Evolutionary conservation across 2,113 vertebrate species (phyloP).

Genomic region (Ageneiosus marmoratus): DNA sequence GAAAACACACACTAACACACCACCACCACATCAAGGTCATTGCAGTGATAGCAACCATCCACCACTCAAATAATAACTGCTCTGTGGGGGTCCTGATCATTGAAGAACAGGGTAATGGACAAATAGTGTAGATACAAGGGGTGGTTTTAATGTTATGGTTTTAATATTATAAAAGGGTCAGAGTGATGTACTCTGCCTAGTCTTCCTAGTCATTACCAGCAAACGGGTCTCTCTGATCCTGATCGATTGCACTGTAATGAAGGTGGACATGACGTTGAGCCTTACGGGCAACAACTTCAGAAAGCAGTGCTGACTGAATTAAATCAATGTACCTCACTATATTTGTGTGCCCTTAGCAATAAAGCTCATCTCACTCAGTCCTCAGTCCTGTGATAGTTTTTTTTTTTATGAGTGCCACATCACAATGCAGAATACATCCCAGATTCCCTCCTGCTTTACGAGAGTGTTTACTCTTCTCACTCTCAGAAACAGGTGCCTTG

Average conservation of each 20-base stretch:
- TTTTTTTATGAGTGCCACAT: slow-evolving; percentile 53
- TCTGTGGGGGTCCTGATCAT: too few species aligned
- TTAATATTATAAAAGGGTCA: too few species aligned
- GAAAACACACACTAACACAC: too few species aligned
- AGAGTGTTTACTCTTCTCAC: slow-evolving; percentile 50
- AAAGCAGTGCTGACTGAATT: slow-evolving; percentile 55
- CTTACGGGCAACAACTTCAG: slow-evolving; percentile 60
- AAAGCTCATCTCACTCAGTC: slow-evolving; percentile 53
- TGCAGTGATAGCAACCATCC: too few species aligned
- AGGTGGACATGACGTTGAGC: slow-evolving; percentile 48
- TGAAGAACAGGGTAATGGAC: too few species aligned
- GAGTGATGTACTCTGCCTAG: slow-evolving; percentile 42
- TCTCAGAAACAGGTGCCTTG: slow-evolving; percentile 57
- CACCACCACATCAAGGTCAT: too few species aligned
- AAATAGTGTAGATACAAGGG: too few species aligned
- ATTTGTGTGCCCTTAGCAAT: slow-evolving; percentile 60
- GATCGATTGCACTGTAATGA: slow-evolving; percentile 65
- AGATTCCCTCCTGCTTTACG: slow-evolving; percentile 53
- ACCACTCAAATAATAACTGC: too few species aligned
- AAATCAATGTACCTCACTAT: slow-evolving; percentile 57
- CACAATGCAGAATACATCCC: slow-evolving; percentile 60
- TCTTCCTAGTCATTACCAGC: slow-evolving; percentile 42
- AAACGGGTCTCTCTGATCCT: slow-evolving; percentile 51
- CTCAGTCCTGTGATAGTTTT: slow-evolving; percentile 59
- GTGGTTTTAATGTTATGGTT: too few species aligned